These are phyloP conservation scores for Galeopterus variegatus DNA, from an alignment of 2,113 vertebrate genomes.

Conservation along the genomic window DNA sequence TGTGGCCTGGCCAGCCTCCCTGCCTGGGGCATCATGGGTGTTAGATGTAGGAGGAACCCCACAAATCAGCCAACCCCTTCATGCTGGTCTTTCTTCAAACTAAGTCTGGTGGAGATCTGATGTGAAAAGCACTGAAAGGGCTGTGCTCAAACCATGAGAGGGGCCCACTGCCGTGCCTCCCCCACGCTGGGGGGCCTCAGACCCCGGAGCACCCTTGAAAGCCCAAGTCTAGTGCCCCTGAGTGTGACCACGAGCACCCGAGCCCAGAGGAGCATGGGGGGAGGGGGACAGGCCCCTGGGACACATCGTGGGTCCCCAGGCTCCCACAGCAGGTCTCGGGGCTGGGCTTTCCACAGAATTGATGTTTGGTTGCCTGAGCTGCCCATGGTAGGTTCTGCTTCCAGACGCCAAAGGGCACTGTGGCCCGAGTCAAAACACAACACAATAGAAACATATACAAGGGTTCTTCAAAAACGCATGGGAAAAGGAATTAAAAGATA, in stretches of 20 bases:
- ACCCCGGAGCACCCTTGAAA: not conserved
- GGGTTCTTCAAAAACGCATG: too few relatives aligned
- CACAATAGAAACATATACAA: too few relatives aligned
- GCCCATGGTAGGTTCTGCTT: not conserved
- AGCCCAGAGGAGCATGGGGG: not conserved
- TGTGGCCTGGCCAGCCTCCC: too few relatives aligned
- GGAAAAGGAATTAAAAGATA: too few relatives aligned
- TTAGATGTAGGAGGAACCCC: not conserved
- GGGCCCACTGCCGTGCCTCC: not conserved
- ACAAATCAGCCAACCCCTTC: not conserved
- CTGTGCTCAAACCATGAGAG: accelerated
- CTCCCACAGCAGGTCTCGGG: not conserved
- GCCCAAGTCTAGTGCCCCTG: too few relatives aligned
- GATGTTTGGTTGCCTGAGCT: not conserved
- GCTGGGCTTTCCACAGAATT: not conserved
- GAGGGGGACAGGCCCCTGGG: too few relatives aligned
- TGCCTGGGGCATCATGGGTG: not conserved
- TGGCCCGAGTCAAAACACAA: not conserved
- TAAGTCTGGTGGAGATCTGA: not conserved
- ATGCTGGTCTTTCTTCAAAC: not conserved
- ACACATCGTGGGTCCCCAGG: not conserved
- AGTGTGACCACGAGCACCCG: not conserved
- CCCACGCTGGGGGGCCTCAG: not conserved
- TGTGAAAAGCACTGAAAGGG: not conserved
- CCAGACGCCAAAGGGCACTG: not conserved